phyloP scores from a whole-genome alignment of 2,113 vertebrate genomes.

The Isurus oxyrinchus region DNA sequence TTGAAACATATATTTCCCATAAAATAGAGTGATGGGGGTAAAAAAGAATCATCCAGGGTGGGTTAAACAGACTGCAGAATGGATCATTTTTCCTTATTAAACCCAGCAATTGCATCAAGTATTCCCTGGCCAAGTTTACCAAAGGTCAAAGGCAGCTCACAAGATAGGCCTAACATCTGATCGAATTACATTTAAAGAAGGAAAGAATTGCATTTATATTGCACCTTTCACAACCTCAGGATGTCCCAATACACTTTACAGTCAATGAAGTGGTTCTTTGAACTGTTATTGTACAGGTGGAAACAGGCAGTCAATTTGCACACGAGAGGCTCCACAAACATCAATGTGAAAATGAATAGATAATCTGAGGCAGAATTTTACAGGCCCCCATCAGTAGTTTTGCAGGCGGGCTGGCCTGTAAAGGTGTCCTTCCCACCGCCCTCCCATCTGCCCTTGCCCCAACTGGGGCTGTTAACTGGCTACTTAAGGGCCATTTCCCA shows the following conservation, averaged over 20 bases:
- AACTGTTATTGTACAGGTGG: not conserved
- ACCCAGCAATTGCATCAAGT: not conserved
- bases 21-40: not conserved
- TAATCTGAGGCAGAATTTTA: not conserved
- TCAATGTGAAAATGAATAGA: not conserved
- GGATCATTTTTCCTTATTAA: not conserved
- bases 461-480: not conserved
- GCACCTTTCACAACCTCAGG: not conserved
- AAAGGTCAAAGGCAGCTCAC: not conserved
- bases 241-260: not conserved
- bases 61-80: constrained; percentile 6
- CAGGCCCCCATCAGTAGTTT: not conserved
- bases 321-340: not conserved
- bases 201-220: not conserved
- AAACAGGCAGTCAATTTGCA: not conserved
- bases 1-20: not conserved
- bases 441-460: too few species aligned
- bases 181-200: not conserved
- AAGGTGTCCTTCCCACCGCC: too few species aligned
- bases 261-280: not conserved
- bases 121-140: not conserved
- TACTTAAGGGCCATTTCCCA: not conserved
- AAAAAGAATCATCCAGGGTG: not conserved
- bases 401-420: not conserved
- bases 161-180: not conserved